Base-by-base conservation (phyloP, 2,797 vertebrate genomes). In the Hylomyscus alleni region DNA sequence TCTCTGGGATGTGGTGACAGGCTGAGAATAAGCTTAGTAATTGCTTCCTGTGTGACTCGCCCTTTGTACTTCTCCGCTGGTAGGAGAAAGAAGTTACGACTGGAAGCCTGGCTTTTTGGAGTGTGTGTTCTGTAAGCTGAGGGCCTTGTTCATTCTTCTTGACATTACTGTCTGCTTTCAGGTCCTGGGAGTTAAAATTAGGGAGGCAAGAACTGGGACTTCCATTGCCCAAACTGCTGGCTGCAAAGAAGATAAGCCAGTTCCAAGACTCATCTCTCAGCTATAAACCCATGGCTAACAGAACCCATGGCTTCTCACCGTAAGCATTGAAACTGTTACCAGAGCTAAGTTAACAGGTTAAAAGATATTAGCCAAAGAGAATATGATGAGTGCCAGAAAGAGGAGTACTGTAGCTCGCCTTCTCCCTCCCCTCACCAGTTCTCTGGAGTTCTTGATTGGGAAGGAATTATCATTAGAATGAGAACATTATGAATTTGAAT, bases 61-160 rank as follows among this genome's bases (percentile, higher is more conserved):
- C 24, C 19, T 60, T 83, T 87, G n/a, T 50, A 60, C 29, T 60
- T 88, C 14, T 40, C 34, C n/a, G 65, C 50, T 29, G 22, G 22
- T 14, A 47, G 65, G 40, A 83, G 56, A 94, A 86, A 69, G 26
- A 92, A 2, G 14, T 54, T 60, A 12, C 67, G 83, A 47, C 83
- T 60, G n/a, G 29, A 69, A 83, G n/a, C 52, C 88, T n/a, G 60
- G 34, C 54, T 92, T 91, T 86, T 90, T 80, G 67, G 31, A 4
- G 56, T 72, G 40, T 37, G n/a, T 85, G 52, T 56, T 47, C 60
- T 15, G 7, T 11, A 1, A n/a, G 84, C 44, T 44, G 44, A 26
- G 20, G 67, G 93, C 50, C 31, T 20, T 26, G 14, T 56, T 52
- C 24, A 14, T 47, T 26, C 3, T 83, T 91, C 52, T 54, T 47